Percentiles rank a stretch among this genome's conserved stretches.
Conservation (phyloP, 2,113 vertebrate species). For the Odocoileus hemionus region DNA sequence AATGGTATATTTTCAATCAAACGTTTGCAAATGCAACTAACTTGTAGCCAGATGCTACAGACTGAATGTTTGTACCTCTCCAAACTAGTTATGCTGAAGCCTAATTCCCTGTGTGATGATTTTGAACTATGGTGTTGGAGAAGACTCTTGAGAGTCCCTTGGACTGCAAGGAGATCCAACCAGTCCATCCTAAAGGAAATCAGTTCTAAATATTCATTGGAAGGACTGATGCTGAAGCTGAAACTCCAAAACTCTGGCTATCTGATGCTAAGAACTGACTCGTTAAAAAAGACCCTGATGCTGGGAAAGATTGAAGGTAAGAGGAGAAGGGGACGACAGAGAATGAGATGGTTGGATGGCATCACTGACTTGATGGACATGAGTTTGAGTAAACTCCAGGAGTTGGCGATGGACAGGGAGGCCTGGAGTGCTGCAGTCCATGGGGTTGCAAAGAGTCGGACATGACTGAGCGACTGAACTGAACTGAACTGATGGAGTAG, state of each 20-base stretch:
- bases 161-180: not conserved
- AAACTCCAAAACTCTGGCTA: not conserved
- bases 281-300: not conserved
- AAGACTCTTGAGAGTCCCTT: not conserved
- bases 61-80: not conserved
- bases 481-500: not conserved
- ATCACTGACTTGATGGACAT: not conserved
- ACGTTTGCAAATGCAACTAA: too few species aligned
- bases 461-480: accelerated
- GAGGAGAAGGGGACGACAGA: not conserved
- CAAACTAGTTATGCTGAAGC: not conserved
- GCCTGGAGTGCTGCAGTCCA: not conserved
- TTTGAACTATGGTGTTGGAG: not conserved
- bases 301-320: not conserved
- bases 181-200: not conserved
- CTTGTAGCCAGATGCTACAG: not conserved
- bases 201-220: not conserved
- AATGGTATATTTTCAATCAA: not conserved
- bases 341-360: not conserved
- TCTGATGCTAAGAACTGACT: not conserved
- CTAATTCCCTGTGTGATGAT: not conserved
- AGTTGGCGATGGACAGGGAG: not conserved
- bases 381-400: accelerated
- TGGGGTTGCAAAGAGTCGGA: accelerated
- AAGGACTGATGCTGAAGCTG: not conserved